Evolutionary conservation across 1,140 invertebrate genomes (phyloP).

Genomic region (Sminthurides bifidus): DNA sequence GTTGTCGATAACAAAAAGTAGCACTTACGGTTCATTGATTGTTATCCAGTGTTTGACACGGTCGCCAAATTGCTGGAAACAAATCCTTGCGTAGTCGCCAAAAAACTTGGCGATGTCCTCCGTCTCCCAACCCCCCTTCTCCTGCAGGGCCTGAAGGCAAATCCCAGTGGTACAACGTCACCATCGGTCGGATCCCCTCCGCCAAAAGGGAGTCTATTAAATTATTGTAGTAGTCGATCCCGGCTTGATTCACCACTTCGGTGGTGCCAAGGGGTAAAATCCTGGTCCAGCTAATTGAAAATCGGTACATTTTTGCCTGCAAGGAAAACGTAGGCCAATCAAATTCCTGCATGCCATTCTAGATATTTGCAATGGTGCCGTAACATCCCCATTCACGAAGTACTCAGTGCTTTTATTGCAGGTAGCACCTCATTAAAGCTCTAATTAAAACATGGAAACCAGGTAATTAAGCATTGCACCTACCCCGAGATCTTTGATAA

Average conservation of each 20-base stretch:
- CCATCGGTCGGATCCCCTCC: conserved; percentile 33
- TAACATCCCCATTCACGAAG: neutral
- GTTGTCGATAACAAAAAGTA: too few species aligned
- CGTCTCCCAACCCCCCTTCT: conserved; percentile 39
- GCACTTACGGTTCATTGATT: conserved; percentile 37
- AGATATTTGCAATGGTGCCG: too few species aligned
- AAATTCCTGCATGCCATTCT: too few species aligned
- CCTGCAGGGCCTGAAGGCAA: conserved; percentile 38
- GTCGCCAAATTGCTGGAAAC: conserved; percentile 36
- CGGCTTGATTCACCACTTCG: conserved; percentile 31
- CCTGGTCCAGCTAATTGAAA: conserved; percentile 37
- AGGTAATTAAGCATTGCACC: neutral
- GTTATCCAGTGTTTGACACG: conserved; percentile 40
- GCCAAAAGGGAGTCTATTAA: conserved; percentile 34
- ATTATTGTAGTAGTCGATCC: conserved; percentile 35
- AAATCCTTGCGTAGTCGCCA: conserved; percentile 36
- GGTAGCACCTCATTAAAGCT: neutral
- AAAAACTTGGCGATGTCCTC: conserved; percentile 34
- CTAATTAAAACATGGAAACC: neutral
- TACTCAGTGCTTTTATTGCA: neutral
- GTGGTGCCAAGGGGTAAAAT: conserved; percentile 34
- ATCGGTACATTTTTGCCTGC: conserved; percentile 34
- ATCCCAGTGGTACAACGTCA: conserved; percentile 37
- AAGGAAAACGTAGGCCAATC: too few species aligned
- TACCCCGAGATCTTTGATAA: conserved; percentile 37